A percentile compares a stretch with the other conserved stretches of the same genome.
These are phyloP conservation scores for Platichthys flesus DNA, from an alignment of 2,113 vertebrate species.

Conservation along the genomic window DNA sequence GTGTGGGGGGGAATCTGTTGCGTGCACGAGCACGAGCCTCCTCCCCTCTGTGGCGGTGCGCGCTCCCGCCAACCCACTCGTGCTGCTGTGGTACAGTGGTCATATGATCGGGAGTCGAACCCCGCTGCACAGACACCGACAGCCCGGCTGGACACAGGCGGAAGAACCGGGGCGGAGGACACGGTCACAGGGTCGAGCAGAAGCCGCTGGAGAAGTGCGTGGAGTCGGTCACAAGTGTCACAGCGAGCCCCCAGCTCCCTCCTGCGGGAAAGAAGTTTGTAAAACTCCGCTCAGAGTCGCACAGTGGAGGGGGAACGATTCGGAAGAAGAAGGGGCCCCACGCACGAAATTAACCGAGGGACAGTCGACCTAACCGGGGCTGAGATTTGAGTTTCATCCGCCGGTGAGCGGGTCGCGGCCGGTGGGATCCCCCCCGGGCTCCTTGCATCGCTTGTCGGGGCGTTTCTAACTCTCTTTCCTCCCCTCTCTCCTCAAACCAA, in stretches of 20 bases:
- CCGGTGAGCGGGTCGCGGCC: conserved; percentile 51
- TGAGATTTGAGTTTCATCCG: conserved; percentile 35
- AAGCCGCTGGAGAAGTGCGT: conserved; percentile 22
- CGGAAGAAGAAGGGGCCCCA: conserved; percentile 16
- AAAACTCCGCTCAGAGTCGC: conserved; percentile 57
- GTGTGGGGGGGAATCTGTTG: not conserved
- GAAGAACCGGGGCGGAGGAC: conserved; percentile 38
- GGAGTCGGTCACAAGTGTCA: conserved; percentile 21
- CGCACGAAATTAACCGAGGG: conserved; percentile 28
- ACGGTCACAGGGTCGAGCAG: not conserved
- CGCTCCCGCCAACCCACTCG: conserved; percentile 62
- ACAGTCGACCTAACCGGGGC: conserved; percentile 32
- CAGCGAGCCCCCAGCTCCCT: conserved; percentile 26
- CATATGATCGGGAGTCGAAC: conserved; percentile 75
- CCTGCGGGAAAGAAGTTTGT: conserved; percentile 52
- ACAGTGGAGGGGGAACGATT: conserved; percentile 11
- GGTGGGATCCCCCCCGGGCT: conserved; percentile 49
- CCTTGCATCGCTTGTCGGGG: conserved; percentile 48
- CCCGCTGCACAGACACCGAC: conserved; percentile 61
- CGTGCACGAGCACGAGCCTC: conserved; percentile 53
- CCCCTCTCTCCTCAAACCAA: not conserved
- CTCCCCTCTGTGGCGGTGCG: conserved; percentile 59
- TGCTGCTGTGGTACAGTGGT: conserved; percentile 69
- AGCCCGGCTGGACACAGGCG: conserved; percentile 49
- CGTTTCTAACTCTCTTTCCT: not conserved